Evolutionary conservation across 2,888 invertebrate species (phyloP).

Genomic region (Ophion slaviceki): DNA sequence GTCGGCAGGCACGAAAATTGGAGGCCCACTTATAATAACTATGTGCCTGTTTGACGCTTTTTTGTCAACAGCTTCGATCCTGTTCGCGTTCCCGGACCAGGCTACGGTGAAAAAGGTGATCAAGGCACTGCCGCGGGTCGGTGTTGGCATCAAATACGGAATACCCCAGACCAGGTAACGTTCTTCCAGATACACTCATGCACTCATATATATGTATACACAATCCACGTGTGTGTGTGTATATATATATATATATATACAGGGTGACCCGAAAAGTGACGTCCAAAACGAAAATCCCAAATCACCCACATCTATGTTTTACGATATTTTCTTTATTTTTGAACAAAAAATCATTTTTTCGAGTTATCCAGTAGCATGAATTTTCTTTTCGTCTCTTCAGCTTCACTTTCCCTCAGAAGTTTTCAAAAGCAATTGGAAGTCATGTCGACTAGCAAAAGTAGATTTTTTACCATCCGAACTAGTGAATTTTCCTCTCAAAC

Average conservation of each 20-base stretch:
- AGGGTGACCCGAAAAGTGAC: not conserved
- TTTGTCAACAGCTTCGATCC: constrained; percentile 94
- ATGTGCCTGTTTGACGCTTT: constrained; percentile 72
- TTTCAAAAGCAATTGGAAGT: too few species aligned
- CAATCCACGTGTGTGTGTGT: not conserved
- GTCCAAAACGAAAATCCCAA: not conserved
- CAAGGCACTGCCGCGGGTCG: constrained; percentile 97
- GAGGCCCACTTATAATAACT: constrained; percentile 52
- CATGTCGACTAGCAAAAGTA: too few species aligned
- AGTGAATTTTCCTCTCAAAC: too few species aligned
- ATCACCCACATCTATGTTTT: too few species aligned
- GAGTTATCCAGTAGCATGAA: too few species aligned
- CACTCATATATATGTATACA: not conserved
- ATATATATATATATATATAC: not conserved
- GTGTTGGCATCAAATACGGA: constrained; percentile 99
- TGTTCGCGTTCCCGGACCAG: constrained; percentile 99
- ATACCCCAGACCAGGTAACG: constrained; percentile 97
- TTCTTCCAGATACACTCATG: constrained; percentile 38
- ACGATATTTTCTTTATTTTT: not conserved
- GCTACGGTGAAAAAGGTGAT: constrained; percentile 99
- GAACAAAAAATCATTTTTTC: not conserved
- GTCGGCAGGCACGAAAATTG: constrained; percentile 57
- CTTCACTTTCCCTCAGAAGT: too few species aligned
- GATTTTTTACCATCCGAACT: too few species aligned
- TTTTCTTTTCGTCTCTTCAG: too few species aligned